Evolutionary conservation across 2,797 vertebrate species (phyloP).

Genomic region (Cercopithecus neglectus): DNA sequence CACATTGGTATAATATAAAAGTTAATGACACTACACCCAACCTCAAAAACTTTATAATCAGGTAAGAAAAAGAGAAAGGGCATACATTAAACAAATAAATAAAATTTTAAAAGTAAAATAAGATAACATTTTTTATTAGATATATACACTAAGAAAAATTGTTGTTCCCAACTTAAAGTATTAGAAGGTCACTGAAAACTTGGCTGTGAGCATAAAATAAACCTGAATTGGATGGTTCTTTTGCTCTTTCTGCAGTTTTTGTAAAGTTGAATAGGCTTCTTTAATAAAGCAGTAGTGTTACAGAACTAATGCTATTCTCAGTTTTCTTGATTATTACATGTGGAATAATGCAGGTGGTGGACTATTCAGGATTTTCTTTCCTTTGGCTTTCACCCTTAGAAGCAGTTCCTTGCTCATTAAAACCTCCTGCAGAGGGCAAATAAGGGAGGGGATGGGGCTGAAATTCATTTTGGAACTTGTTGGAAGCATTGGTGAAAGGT

Average conservation of each 20-base stretch:
- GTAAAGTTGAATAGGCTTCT: background rate
- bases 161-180: background rate
- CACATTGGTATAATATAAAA: background rate
- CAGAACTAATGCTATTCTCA: background rate
- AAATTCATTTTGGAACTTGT: slow-evolving; percentile 77
- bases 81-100: background rate
- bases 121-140: background rate
- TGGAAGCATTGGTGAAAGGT: slow-evolving; percentile 75
- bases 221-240: background rate
- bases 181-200: background rate
- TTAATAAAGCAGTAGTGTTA: background rate
- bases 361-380: slow-evolving; percentile 28
- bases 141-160: background rate
- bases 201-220: background rate
- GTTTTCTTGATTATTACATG: background rate
- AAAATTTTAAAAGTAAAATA: background rate
- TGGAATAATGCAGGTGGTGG: background rate
- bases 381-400: slow-evolving; percentile 21
- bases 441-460: background rate
- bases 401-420: slow-evolving; percentile 55
- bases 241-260: background rate
- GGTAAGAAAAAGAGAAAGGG: background rate
- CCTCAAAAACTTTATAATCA: background rate
- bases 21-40: background rate
- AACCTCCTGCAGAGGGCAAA: slow-evolving; percentile 49